Evolutionary conservation across 2,113 vertebrate species (phyloP), one percentile per base, ranked within the genome.

Genomic region (Ailurus styani): DNA sequence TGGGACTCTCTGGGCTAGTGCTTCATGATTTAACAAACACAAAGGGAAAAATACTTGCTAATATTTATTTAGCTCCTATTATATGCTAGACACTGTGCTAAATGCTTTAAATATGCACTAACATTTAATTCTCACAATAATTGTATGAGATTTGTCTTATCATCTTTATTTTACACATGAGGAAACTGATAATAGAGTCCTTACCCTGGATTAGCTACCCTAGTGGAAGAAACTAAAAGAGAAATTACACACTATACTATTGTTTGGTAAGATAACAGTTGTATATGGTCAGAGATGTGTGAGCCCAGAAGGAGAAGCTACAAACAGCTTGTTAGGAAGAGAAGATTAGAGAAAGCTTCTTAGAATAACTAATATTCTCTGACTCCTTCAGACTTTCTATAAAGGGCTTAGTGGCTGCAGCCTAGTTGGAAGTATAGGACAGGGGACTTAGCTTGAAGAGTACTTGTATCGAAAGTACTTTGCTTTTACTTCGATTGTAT

Each of bases 131-230:
- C 50, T 86, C 42, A 40, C 18, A 96, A 20, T 31, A 70, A 13
- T 64, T 72, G 52, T 94, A 42, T 91, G 18, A 95, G 52, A 25
- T 91, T 52, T 50, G 3, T 91, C 50, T 78, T 93, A 68, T 21
- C n/a, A 78, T 45, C 55, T 88, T 93, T 91, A 62, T 77, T 94
- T 97, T 87, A 87, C n/a, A 55, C 66, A 42, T n/a, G n/a, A 93
- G 42, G 21, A 82, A 87, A 83, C 23, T 62, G 42, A 70, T 70
- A 82, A 27, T 27, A 82, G 55, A 70, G 40, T 84, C 37, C 40
- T 87, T 84, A 62, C 23, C n/a, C 62, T 73, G 18, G 31, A 70
- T 85, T 37, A 85, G 7, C 77, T 88, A 66, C 47, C 47, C 37
- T 60, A 84, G 18, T 79, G 47, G 37, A 73, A 85, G 55, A 81